Evolutionary conservation across 2,888 invertebrate species (phyloP).

Genomic region (Dexiosoma caninum): DNA sequence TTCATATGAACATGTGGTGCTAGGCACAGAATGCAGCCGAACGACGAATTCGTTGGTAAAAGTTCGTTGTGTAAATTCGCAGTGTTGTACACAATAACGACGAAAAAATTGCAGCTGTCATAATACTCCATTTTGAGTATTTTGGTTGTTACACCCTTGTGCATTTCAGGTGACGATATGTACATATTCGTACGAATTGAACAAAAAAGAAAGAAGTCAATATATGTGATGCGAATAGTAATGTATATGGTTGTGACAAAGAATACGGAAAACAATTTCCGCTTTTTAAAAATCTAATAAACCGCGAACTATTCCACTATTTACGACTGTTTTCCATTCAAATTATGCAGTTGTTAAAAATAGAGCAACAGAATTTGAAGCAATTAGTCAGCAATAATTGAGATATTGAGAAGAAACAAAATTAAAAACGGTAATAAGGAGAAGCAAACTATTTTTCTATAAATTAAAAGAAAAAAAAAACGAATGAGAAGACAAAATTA

Average conservation of each 20-base stretch:
- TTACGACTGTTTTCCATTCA: background rate
- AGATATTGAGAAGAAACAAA: background rate
- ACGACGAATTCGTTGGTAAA: too few relatives aligned
- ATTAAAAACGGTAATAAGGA: background rate
- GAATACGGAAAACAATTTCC: slow-evolving; percentile 71
- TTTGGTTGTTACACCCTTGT: too few relatives aligned
- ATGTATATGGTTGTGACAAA: background rate
- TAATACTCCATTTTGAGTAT: too few relatives aligned
- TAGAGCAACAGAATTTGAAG: background rate
- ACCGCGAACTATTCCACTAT: background rate
- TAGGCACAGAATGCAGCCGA: too few relatives aligned
- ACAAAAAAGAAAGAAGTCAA: too few relatives aligned
- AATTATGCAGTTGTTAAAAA: slow-evolving; percentile 32
- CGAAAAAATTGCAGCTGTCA: too few relatives aligned
- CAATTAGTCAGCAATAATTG: background rate
- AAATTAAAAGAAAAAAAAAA: background rate
- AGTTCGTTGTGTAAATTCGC: too few relatives aligned
- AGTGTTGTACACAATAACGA: too few relatives aligned
- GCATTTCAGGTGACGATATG: too few relatives aligned
- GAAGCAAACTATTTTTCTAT: background rate
- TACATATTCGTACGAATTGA: too few relatives aligned
- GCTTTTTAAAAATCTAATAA: slow-evolving; percentile 64
- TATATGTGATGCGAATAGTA: too few relatives aligned
- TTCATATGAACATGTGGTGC: too few relatives aligned
- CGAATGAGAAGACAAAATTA: background rate